A percentile compares a stretch with the other conserved stretches of the same genome.
phyloP scores from a whole-genome alignment of 2,888 invertebrate genomes.

The Hanleya hanleyi region DNA sequence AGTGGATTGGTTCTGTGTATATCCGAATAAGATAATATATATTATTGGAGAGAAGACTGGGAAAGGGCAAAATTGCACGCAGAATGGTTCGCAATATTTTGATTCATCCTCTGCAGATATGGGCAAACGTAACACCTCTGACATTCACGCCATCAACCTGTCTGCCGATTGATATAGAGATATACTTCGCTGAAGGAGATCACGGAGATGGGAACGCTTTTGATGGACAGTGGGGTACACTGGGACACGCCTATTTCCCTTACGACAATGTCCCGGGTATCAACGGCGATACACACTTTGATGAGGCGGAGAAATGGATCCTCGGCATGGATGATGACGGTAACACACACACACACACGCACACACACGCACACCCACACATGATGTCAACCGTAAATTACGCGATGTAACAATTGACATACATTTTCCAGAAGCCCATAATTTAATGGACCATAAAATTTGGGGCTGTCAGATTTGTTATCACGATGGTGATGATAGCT shows the following conservation, averaged over 20 bases:
- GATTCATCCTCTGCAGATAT: slow-evolving; percentile 8
- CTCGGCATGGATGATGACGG: not conserved
- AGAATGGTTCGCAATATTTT: no score
- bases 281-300: slow-evolving; percentile 19
- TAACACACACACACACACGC: not conserved
- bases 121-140: slow-evolving; percentile 16
- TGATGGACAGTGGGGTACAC: slow-evolving; percentile 16
- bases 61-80: no score
- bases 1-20: no score
- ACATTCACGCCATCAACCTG: slow-evolving; percentile 12
- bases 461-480: no score
- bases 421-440: no score
- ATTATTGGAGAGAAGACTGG: no score
- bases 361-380: not conserved
- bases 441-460: no score
- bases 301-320: slow-evolving; percentile 20
- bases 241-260: slow-evolving; percentile 22
- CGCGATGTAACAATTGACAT: no score
- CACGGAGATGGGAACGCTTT: slow-evolving; percentile 21
- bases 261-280: not conserved
- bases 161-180: slow-evolving; percentile 17
- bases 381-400: no score
- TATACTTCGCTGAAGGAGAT: slow-evolving; percentile 6
- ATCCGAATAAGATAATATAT: no score
- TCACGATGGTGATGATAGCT: no score